Base-by-base conservation (phyloP, 2,888 invertebrate species). In the Willowsia nigromaculata region DNA sequence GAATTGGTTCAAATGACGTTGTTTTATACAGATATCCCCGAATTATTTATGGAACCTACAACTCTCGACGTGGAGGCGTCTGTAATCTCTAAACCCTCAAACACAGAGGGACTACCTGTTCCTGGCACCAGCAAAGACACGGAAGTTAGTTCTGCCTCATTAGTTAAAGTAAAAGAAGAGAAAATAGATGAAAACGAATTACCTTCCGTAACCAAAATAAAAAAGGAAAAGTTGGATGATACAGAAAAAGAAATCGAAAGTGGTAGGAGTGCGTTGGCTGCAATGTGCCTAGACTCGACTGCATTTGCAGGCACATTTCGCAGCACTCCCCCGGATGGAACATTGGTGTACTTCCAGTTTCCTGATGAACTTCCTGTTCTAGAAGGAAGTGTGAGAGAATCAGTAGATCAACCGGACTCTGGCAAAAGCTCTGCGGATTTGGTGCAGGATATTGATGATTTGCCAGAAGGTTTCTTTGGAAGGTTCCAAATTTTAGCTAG, bases 391-490 rank as follows among this genome's bases (percentile, higher is more conserved):
- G 78, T 86, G 3, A 82, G 82, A 22, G 89, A 88, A 50, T 68
- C 88, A 15, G 78, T 76, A 7, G 82, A 86, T 43, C 68, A 65
- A 71, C 80, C 33, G 22, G 53, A 62, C 50, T 11, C 59, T 11
- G 47, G 33, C 25, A 87, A 83, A 62, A 53, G 30, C 22, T 15
- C 37, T n/a, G 43, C 80, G 0, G 76, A 90, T 18, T 65, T 91
- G 27, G 83, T 88, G 6, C 22, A 68, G 43, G 91, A 90, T 85
- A 90, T 92, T 13, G 43, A 78, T 78, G 85, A 83, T 25, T 82
- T 92, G 11, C 91, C 91, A 0, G 92, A 92, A 68, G 92, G 92
- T 1, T 82, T 83, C 7, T 78, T 92, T 56, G 92, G 92, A 33
- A 90, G 81, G 53, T 74, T 91, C 11, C 90, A 92, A 89, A 86